phyloP scores from a whole-genome alignment of 2,888 invertebrate genomes.

The Dasypogon diadema region DNA sequence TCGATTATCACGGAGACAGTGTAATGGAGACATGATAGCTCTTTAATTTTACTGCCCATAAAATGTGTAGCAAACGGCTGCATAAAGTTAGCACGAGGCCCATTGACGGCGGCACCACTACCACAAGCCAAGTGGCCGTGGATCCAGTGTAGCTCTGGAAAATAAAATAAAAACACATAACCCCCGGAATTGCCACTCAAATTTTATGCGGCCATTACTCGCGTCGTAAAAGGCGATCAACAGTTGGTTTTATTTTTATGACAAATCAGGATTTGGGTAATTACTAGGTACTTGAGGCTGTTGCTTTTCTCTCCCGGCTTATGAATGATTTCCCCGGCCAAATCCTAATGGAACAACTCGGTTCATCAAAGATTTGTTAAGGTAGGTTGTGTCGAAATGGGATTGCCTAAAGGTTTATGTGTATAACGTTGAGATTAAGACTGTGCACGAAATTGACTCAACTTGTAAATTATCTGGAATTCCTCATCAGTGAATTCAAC shows the following conservation, averaged over 20 bases:
- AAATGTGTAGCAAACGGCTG: slow-evolving; percentile 53
- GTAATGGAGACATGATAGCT: slow-evolving; percentile 56
- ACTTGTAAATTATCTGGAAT: no score
- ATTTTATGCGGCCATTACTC: slow-evolving; percentile 67
- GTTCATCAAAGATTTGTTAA: slow-evolving; percentile 26
- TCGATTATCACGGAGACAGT: slow-evolving; percentile 36
- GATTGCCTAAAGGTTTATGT: no score
- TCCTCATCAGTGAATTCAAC: no score
- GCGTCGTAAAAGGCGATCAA: slow-evolving; percentile 67
- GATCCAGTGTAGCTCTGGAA: slow-evolving; percentile 15
- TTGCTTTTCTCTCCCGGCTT: slow-evolving; percentile 15
- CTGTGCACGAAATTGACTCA: no score
- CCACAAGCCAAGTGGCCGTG: not conserved
- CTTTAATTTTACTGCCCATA: slow-evolving; percentile 58
- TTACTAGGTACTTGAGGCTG: slow-evolving; percentile 56
- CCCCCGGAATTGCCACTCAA: slow-evolving; percentile 63
- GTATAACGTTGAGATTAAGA: not conserved
- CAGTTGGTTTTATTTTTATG: slow-evolving; percentile 63
- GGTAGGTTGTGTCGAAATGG: slow-evolving; percentile 4
- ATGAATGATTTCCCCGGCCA: not conserved
- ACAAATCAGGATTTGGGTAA: slow-evolving; percentile 61
- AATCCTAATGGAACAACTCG: not conserved
- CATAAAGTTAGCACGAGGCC: slow-evolving; percentile 52
- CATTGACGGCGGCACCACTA: slow-evolving; percentile 15
- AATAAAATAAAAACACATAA: slow-evolving; percentile 56